Conservation (phyloP, 2,888 invertebrate species). For the Alloplasta piceator region DNA sequence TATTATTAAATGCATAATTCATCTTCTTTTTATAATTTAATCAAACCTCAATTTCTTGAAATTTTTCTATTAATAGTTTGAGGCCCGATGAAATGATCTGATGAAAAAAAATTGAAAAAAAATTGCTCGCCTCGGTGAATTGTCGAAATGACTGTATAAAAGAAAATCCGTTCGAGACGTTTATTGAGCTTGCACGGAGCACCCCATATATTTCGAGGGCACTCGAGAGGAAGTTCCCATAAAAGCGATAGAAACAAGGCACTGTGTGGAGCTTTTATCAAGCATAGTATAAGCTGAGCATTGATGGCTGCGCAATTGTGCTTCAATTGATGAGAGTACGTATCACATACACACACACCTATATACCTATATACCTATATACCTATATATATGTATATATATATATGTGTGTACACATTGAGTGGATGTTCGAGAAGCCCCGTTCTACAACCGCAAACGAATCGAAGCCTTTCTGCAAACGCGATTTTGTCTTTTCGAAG, state of each 20-base stretch:
- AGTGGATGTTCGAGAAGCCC: not conserved
- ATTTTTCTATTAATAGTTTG: no score
- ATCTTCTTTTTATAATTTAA: no score
- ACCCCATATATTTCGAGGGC: no score
- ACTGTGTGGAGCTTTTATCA: not conserved
- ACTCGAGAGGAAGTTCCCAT: not conserved
- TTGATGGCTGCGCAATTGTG: not conserved
- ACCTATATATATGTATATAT: not conserved
- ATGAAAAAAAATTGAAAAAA: no score
- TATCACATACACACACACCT: not conserved
- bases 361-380: not conserved
- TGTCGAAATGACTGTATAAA: no score
- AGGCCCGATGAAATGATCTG: no score
- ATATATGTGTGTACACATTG: not conserved
- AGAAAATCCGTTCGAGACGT: no score
- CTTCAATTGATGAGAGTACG: not conserved
- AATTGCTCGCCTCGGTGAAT: no score
- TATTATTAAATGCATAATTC: no score
- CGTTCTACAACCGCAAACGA: not conserved
- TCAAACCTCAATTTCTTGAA: no score
- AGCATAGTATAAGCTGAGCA: not conserved
- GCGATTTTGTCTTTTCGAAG: not conserved
- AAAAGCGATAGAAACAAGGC: not conserved
- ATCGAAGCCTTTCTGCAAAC: conserved; percentile 18
- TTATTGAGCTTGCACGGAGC: no score